Conservation (phyloP, 2,797 vertebrate genomes). For the Zalophus californianus region DNA sequence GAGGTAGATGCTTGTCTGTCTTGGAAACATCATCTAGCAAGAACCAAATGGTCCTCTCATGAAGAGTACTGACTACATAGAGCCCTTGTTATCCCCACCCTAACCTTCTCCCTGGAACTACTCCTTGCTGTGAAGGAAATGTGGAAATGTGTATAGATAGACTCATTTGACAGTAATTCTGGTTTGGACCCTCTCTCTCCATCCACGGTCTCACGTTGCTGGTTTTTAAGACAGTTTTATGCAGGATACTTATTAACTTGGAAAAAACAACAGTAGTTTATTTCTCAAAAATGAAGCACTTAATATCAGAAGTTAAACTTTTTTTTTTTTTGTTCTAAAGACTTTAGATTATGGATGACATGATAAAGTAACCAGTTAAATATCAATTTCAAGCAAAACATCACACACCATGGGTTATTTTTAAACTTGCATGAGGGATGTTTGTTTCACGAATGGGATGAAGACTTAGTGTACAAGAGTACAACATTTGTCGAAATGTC, state of each 20-base stretch:
- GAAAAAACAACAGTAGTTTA: not conserved
- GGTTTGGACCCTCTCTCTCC: not conserved
- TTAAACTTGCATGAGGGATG: not conserved
- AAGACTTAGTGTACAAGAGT: not conserved
- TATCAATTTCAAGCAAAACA: not conserved
- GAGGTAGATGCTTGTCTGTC: rapidly evolving
- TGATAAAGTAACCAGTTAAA: slow-evolving; percentile 17
- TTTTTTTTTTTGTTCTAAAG: not conserved
- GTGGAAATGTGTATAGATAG: not conserved
- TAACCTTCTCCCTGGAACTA: too few relatives aligned
- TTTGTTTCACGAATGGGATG: not conserved
- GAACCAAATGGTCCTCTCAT: rapidly evolving
- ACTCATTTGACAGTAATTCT: not conserved
- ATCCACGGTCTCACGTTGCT: not conserved
- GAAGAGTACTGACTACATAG: rapidly evolving
- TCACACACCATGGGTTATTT: not conserved
- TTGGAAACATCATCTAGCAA: not conserved
- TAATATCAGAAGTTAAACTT: not conserved
- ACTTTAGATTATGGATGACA: not conserved
- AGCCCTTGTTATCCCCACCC: rapidly evolving
- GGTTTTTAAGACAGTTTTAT: not conserved
- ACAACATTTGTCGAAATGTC: not conserved
- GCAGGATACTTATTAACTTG: not conserved
- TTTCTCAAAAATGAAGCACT: not conserved
- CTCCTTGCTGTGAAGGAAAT: not conserved